Evolutionary conservation across 2,888 invertebrate genomes (phyloP), one percentile per base, ranked within the genome.

Genomic region (Rhopalosiphum nymphaeae): DNA sequence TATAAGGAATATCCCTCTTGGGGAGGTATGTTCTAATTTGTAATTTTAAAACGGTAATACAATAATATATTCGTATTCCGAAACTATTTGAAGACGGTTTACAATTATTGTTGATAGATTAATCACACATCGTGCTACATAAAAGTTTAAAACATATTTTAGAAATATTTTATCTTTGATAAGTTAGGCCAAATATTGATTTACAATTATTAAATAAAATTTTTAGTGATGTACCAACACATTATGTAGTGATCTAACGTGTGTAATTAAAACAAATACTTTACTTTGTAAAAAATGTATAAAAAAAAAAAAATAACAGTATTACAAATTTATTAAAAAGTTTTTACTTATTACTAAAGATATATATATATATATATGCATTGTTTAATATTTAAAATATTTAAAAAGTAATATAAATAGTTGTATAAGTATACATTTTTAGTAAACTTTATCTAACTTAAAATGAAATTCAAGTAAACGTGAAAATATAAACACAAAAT

Each of bases 371-470:
- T 1, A 53, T 53, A 16, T 53, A 78, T 36, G n/a, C n/a, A 29
- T 78, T 9, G 9, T 36, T 78, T 78, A 10, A 78, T 42, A 78
- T 78, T 78, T 78, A 78, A 78, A 78, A 36, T 78, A 78, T 36
- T 78, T 78, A 2, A 78, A 78, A 78, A 78, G 78, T 78, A 78
- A 78, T 42, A 78, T 78, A 78, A 78, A 78, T 36, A 78, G 78
- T 78, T 36, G 36, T 78, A 7, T 36, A 36, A 78, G 78, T 9
- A 36, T 78, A 21, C 36, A 36, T 78, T 36, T 78, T 78, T 78
- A 3, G 36, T 78, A 36, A 78, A 78, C 78, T 78, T 78, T 36
- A 36, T 78, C 36, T 36, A 78, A 78, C 78, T 78, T 78, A 78
- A 36, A 78, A 36, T 78, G 9, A 36, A 78, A 78, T 78, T 78